These are phyloP conservation scores for Perithous albicinctus DNA, from an alignment of 2,888 invertebrate genomes.

Conservation along the genomic window DNA sequence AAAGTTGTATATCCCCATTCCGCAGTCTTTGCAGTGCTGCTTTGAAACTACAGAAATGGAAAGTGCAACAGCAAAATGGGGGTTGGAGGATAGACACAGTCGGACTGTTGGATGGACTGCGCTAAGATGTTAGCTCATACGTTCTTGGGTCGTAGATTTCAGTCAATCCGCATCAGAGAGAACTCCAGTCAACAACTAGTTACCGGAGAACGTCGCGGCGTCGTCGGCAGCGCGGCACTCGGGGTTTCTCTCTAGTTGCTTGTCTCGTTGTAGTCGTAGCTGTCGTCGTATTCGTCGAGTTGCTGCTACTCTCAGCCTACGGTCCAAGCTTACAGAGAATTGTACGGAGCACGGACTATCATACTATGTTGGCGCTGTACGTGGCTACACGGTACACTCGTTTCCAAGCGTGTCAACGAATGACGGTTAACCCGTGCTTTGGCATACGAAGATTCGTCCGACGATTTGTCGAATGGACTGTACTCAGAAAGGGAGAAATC, in stretches of 20 bases:
- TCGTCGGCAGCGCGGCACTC: constrained; percentile 19
- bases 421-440: constrained; percentile 2
- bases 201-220: constrained; percentile 72
- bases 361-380: constrained; percentile 6
- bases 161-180: constrained; percentile 73
- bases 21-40: constrained; percentile 21
- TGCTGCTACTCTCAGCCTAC: constrained; percentile 47
- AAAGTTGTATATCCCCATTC: constrained; percentile 43
- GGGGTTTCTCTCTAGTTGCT: constrained; percentile 61
- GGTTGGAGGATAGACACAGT: constrained; percentile 4
- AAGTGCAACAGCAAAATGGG: constrained; percentile 71
- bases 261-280: constrained; percentile 66
- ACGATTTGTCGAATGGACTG: constrained; percentile 55
- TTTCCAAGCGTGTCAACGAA: constrained; percentile 43
- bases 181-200: constrained; percentile 76
- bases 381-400: constrained; percentile 28
- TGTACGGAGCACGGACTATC: constrained; percentile 37
- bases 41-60: constrained; percentile 73
- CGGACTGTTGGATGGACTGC: constrained; percentile 30
- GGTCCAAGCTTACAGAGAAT: constrained; percentile 54
- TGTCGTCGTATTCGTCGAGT: constrained; percentile 55
- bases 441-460: constrained; percentile 12
- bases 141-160: constrained; percentile 67
- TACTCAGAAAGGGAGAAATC: constrained; percentile 26
- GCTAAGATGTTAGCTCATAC: constrained; percentile 72